These are phyloP conservation scores for Gambusia holbrooki DNA, from an alignment of 2,113 vertebrate genomes.

Conservation along the genomic window DNA sequence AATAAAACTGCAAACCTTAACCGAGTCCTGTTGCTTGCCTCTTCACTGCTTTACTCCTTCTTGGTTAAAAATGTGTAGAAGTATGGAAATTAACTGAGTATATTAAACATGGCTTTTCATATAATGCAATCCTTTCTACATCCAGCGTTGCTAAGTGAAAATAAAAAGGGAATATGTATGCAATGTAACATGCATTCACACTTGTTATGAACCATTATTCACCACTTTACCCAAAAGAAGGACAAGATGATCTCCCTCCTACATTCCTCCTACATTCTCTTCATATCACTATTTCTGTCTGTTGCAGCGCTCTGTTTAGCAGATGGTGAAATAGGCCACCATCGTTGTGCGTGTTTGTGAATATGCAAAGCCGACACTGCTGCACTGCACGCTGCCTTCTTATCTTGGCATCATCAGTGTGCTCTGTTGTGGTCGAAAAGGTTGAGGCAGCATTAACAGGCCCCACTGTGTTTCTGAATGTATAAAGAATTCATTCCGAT, in stretches of 20 bases:
- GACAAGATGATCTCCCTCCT: conserved; percentile 1
- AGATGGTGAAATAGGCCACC: not conserved
- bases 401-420: not conserved
- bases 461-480: not conserved
- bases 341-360: not conserved
- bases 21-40: too few species aligned
- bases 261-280: not conserved
- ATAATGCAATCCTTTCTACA: not conserved
- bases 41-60: not conserved
- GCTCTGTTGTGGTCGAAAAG: not conserved
- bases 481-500: not conserved
- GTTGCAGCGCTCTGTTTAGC: not conserved
- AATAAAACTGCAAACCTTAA: not conserved
- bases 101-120: not conserved
- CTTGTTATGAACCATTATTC: not conserved
- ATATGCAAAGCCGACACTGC: not conserved
- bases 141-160: not conserved
- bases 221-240: conserved; percentile 1
- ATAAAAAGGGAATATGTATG: not conserved
- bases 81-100: not conserved
- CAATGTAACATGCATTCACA: not conserved
- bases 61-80: not conserved
- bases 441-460: not conserved
- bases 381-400: not conserved
- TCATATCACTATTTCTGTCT: not conserved